Evolutionary conservation across 2,797 vertebrate species (phyloP).

Genomic region (Tapera naevia): DNA sequence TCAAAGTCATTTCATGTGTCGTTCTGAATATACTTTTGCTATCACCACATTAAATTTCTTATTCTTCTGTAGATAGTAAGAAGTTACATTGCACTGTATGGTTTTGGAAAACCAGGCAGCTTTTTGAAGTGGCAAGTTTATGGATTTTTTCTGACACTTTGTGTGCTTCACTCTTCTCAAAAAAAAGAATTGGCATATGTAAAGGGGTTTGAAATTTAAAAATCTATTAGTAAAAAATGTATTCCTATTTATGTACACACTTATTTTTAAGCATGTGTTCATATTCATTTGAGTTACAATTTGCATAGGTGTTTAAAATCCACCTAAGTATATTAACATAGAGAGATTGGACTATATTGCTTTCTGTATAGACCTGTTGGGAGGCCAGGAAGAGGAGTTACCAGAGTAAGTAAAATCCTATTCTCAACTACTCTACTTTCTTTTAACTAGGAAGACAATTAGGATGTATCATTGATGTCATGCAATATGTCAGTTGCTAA

Average conservation of each 20-base stretch:
- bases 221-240: neutral
- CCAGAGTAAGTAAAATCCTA: neutral
- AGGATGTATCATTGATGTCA: neutral
- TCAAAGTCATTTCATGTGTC: neutral
- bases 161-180: neutral
- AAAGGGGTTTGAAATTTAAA: neutral
- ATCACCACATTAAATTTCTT: neutral
- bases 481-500: neutral
- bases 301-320: neutral
- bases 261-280: neutral
- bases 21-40: neutral
- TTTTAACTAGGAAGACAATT: neutral
- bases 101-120: neutral
- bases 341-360: neutral
- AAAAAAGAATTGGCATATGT: neutral
- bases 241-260: neutral
- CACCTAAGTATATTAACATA: neutral
- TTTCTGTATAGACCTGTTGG: fast-evolving
- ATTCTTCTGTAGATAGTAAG: neutral
- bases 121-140: neutral
- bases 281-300: neutral
- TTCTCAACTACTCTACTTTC: neutral
- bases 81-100: neutral
- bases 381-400: neutral
- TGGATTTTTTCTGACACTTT: neutral